Evolutionary conservation across 37 sponge, comb jelly and placozoan genomes (phyloP).

Genomic region (Axinella damicornis): DNA sequence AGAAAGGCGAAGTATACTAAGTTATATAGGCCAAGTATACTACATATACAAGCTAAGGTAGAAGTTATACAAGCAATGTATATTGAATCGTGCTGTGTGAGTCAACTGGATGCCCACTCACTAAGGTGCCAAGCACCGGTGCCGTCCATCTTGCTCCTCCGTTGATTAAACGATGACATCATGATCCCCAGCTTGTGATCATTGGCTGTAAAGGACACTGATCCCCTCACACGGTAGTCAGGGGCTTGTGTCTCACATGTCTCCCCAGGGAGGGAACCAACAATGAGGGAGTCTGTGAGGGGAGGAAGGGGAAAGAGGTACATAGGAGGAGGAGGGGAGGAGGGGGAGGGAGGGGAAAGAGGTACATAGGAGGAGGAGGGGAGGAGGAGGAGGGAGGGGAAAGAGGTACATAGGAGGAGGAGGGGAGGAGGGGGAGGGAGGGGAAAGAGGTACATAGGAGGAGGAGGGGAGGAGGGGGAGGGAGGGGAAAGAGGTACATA

Average conservation of each 20-base stretch:
- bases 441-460: too few relatives aligned
- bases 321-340: too few relatives aligned
- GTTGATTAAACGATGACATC: conserved; percentile 88
- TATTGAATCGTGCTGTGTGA: not conserved
- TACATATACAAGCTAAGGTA: not conserved
- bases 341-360: too few relatives aligned
- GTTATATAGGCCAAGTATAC: not conserved
- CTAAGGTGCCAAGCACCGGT: conserved; percentile 83
- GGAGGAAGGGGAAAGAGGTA: too few relatives aligned
- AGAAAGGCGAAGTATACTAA: too few relatives aligned
- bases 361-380: too few relatives aligned
- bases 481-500: too few relatives aligned
- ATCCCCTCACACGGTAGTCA: not conserved
- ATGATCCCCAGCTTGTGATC: conserved; percentile 71
- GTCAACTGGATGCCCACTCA: too few relatives aligned
- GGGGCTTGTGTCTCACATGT: conserved; percentile 47
- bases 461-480: too few relatives aligned
- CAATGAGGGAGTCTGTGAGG: conserved; percentile 60
- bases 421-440: too few relatives aligned
- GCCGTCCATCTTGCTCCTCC: conserved; percentile 85
- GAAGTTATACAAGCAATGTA: not conserved
- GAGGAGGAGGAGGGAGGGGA: too few relatives aligned
- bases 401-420: too few relatives aligned
- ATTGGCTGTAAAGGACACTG: conserved; percentile 6
- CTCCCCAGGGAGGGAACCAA: conserved; percentile 68